Evolutionary conservation across 2,888 invertebrate genomes (phyloP), one percentile per base, ranked within the genome.

Genomic region (Aproaerema taeniolella): DNA sequence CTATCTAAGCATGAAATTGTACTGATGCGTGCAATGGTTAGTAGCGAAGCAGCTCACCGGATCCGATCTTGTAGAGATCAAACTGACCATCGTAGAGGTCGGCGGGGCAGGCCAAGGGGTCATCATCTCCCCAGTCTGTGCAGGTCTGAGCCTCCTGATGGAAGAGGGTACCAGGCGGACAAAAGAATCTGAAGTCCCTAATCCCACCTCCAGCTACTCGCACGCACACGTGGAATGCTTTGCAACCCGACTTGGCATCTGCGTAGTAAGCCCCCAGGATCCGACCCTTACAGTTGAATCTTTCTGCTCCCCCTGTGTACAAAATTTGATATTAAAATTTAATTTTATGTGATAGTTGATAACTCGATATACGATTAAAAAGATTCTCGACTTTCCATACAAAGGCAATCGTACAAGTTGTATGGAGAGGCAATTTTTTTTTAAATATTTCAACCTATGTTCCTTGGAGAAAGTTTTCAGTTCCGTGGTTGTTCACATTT

Each of bases 141-240:
- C 96, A 96, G 14, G 95, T 96, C 80, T 95, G 95, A 42, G 95
- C 94, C 70, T 95, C 95, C 71, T 96, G 95, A 77, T 96, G 95
- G 82, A 96, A 96, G 50, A 95, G 91, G 1, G 96, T 96, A 53
- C 94, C 93, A 56, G 96, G 95, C 25, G 95, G 95, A 66, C 95
- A 96, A 68, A 95, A 89, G 86, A 96, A 96, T 63, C 95, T 91
- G 88, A 92, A 94, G 82, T 94, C 93, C 71, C 93, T 89, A 43
- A 93, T 88, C 59, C 92, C 92, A 33, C 92, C 89, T 52, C 95
- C 95, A 25, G 94, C 92, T 28, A 94, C 92, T 63, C 93, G 92
- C 49, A 95, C 95, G 71, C 96, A 96, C 44, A 95, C 93, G 70
- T 95, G 95, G 80, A 95, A 95, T 83, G 95, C 94, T 70, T 95